phyloP scores from a whole-genome alignment of 1,140 invertebrate species.

The Pogonognathellus flavescens region DNA sequence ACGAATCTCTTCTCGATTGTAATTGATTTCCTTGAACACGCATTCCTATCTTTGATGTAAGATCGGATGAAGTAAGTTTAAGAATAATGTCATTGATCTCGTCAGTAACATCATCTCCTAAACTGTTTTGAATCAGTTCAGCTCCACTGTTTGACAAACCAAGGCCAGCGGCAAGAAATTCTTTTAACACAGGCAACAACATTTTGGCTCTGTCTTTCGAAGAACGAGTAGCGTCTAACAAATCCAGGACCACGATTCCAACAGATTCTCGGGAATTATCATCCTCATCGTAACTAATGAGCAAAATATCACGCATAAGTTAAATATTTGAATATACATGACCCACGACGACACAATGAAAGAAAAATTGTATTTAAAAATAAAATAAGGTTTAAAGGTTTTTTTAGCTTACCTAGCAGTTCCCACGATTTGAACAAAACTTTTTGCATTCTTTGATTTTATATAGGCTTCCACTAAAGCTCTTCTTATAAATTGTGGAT shows the following conservation, averaged over 20 bases:
- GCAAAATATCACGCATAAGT: background rate
- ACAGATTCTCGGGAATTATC: slow-evolving; percentile 68
- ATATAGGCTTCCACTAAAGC: slow-evolving; percentile 74
- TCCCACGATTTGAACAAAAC: slow-evolving; percentile 72
- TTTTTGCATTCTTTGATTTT: slow-evolving; percentile 74
- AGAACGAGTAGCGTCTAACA: slow-evolving; percentile 67
- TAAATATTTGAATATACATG: too few species aligned
- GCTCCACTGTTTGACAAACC: slow-evolving; percentile 75
- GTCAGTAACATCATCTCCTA: slow-evolving; percentile 76
- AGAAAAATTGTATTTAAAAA: too few species aligned
- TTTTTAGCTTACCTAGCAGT: slow-evolving; percentile 56
- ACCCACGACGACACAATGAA: too few species aligned
- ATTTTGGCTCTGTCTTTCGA: slow-evolving; percentile 64
- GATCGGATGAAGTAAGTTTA: slow-evolving; percentile 76
- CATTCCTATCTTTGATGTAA: slow-evolving; percentile 67
- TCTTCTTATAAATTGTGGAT: slow-evolving; percentile 72
- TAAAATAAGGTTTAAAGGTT: too few species aligned
- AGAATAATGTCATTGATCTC: slow-evolving; percentile 75
- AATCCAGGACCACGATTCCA: slow-evolving; percentile 73
- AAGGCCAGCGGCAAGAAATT: slow-evolving; percentile 76
- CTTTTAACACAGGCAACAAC: slow-evolving; percentile 67
- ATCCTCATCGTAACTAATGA: slow-evolving; percentile 52
- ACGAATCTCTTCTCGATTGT: background rate
- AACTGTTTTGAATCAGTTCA: slow-evolving; percentile 75
- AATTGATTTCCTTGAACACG: background rate